phyloP scores from a whole-genome alignment of 2,797 vertebrate genomes.

The Myripristis murdjan region DNA sequence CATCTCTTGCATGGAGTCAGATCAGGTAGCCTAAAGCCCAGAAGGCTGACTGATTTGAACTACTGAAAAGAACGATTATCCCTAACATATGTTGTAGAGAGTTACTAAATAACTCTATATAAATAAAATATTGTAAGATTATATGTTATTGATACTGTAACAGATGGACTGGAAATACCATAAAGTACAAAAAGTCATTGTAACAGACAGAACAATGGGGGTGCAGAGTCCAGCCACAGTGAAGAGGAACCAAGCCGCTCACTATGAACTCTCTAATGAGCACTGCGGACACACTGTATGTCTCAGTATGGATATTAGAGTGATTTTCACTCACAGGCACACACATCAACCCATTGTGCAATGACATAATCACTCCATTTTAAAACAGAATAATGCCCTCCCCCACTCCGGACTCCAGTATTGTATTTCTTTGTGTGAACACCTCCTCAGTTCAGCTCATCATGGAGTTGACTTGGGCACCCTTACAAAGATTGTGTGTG shows the following conservation, averaged over 20 bases:
- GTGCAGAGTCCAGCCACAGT: too few species aligned
- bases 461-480: slow-evolving; percentile 42
- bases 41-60: not conserved
- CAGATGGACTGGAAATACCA: too few species aligned
- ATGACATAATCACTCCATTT: not conserved
- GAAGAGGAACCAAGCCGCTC: too few species aligned
- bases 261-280: too few species aligned
- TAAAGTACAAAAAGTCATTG: too few species aligned
- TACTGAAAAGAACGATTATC: not conserved
- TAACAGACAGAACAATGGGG: too few species aligned
- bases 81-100: not conserved
- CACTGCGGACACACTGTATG: too few species aligned
- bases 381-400: slow-evolving; percentile 26
- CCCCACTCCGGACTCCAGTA: not conserved
- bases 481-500: slow-evolving; percentile 54
- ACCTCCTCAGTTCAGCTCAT: slow-evolving; percentile 47
- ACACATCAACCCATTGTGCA: not conserved
- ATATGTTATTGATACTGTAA: too few species aligned
- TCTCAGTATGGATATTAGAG: not conserved
- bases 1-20: slow-evolving; percentile 17
- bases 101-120: too few species aligned
- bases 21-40: not conserved
- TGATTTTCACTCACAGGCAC: not conserved
- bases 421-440: slow-evolving; percentile 50
- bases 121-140: not conserved